Percentiles rank a stretch among this genome's conserved stretches.
phyloP scores from a whole-genome alignment of 2,888 invertebrate genomes.

The Eupithecia dodoneata region DNA sequence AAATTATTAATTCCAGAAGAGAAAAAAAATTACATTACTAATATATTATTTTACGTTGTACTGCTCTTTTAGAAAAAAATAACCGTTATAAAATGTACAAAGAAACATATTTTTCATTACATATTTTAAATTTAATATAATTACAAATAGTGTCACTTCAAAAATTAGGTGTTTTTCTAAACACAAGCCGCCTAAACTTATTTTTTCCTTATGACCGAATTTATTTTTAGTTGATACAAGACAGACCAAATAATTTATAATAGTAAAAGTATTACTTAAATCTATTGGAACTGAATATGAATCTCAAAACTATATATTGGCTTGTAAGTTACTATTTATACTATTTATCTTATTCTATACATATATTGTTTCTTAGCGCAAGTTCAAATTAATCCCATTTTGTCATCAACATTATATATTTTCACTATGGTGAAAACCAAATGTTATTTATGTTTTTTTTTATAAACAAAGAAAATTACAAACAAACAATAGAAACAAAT shows the following conservation, averaged over 20 bases:
- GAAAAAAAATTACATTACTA: no score
- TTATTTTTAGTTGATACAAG: slow-evolving; percentile 31
- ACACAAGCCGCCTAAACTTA: slow-evolving; percentile 37
- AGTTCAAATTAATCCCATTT: not conserved
- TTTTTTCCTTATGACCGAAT: slow-evolving; percentile 35
- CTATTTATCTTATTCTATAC: no score
- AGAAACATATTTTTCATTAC: not conserved
- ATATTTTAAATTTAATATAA: not conserved
- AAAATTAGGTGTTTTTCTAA: not conserved
- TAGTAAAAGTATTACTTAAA: slow-evolving; percentile 19
- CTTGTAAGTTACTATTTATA: not conserved
- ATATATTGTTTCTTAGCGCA: not conserved
- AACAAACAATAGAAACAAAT: no score
- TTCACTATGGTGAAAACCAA: not conserved
- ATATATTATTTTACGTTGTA: not conserved
- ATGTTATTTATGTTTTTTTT: no score
- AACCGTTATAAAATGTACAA: not conserved
- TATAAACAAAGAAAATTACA: no score
- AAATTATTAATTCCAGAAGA: not conserved
- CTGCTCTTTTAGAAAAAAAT: not conserved
- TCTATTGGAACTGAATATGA: slow-evolving; percentile 18
- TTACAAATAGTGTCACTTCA: no score
- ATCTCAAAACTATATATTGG: slow-evolving; percentile 19
- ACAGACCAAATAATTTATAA: slow-evolving; percentile 8
- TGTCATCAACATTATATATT: not conserved